Percentiles rank a stretch among this genome's conserved stretches.
These are phyloP conservation scores for Notechis scutatus DNA, from an alignment of 2,113 vertebrate genomes.

Conservation along the genomic window DNA sequence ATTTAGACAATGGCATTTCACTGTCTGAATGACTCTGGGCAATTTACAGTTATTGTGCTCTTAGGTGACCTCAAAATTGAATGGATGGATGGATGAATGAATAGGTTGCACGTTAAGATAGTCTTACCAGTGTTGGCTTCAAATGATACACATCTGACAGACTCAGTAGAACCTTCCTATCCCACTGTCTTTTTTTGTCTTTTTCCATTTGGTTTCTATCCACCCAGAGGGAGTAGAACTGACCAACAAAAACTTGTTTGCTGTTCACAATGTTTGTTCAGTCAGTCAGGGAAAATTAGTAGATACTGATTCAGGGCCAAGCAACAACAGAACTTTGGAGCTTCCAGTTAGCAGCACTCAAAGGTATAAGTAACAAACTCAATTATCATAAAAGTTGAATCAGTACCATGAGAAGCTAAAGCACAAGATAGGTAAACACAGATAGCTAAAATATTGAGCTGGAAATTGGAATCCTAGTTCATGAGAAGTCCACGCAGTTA, in stretches of 20 bases:
- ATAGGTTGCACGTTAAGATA: neutral
- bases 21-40: neutral
- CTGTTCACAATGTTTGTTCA: neutral
- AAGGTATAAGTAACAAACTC: neutral
- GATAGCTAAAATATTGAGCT: neutral
- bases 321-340: neutral
- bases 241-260: neutral
- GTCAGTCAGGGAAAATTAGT: neutral
- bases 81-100: neutral
- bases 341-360: neutral
- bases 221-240: neutral
- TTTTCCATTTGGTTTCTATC: neutral
- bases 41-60: neutral
- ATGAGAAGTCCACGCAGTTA: neutral
- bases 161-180: neutral
- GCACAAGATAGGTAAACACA: neutral
- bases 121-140: neutral
- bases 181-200: neutral
- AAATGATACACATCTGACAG: neutral
- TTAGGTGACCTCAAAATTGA: neutral
- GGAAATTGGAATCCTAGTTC: neutral
- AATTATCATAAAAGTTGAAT: neutral
- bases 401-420: neutral
- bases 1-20: neutral
- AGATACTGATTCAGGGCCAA: neutral